A percentile compares a stretch with the other conserved stretches of the same genome.
These are phyloP conservation scores for Phortica okadai DNA, from an alignment of 2,888 invertebrate species.

Conservation along the genomic window DNA sequence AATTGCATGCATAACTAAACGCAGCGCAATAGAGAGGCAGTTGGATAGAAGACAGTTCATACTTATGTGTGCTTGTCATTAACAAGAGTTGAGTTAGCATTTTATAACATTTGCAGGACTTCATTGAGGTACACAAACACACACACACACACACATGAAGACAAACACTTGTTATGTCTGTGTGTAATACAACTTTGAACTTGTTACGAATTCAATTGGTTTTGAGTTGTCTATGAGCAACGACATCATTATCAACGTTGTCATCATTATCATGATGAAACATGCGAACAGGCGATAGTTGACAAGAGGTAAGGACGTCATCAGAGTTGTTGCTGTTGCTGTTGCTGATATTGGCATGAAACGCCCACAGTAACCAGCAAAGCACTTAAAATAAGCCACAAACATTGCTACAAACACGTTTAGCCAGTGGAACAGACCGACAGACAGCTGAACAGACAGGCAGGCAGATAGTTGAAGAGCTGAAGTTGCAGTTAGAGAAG, in stretches of 20 bases:
- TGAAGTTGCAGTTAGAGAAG: constrained; percentile 16
- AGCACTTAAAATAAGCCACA: constrained; percentile 70
- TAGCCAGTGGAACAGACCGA: constrained; percentile 48
- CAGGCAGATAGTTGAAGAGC: neutral
- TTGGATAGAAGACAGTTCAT: neutral
- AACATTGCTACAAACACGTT: constrained; percentile 51
- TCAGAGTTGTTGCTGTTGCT: constrained; percentile 20
- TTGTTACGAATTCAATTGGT: constrained; percentile 48
- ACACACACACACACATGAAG: constrained; percentile 1
- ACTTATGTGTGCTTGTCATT: constrained; percentile 9
- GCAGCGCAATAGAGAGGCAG: neutral
- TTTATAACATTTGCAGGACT: constrained; percentile 34
- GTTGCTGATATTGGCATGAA: neutral
- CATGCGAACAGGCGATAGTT: constrained; percentile 52
- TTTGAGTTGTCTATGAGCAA: constrained; percentile 41
- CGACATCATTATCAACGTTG: constrained; percentile 44
- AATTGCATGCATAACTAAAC: neutral
- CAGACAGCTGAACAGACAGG: constrained; percentile 21
- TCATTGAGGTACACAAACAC: constrained; percentile 27
- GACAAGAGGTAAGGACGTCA: constrained; percentile 5
- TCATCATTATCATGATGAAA: constrained; percentile 65
- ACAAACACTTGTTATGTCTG: neutral
- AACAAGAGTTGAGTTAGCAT: constrained; percentile 30
- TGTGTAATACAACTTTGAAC: constrained; percentile 37
- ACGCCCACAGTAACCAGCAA: constrained; percentile 59